phyloP scores from a whole-genome alignment of 2,888 invertebrate genomes.

The Drosophila mettleri region DNA sequence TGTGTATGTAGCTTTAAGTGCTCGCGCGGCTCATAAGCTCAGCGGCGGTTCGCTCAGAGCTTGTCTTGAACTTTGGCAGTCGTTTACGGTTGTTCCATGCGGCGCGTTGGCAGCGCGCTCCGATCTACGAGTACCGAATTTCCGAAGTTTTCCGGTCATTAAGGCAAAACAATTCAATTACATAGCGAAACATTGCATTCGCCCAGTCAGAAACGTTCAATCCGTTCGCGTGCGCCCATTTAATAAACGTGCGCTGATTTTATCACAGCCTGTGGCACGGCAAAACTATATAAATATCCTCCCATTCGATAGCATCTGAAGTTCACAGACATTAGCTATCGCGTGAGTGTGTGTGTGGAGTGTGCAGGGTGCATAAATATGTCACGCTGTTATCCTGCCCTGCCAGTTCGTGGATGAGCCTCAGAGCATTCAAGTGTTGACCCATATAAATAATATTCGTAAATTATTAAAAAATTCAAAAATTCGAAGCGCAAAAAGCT shows the following conservation, averaged over 20 bases:
- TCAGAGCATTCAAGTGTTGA: constrained; percentile 57
- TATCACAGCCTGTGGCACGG: constrained; percentile 49
- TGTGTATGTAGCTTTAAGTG: constrained; percentile 15
- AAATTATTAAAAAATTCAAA: constrained; percentile 25
- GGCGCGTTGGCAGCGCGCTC: constrained; percentile 56
- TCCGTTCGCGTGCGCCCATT: constrained; percentile 59
- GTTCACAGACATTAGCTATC: constrained; percentile 3
- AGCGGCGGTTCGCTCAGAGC: constrained; percentile 50
- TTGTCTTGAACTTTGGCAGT: constrained; percentile 77
- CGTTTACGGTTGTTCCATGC: constrained; percentile 70
- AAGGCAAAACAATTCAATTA: constrained; percentile 42
- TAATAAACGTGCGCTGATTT: constrained; percentile 66
- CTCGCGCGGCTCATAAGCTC: constrained; percentile 31
- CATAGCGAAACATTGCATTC: constrained; percentile 36
- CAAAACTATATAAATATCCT: constrained; percentile 32
- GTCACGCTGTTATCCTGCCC: constrained; percentile 56
- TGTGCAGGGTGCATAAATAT: constrained; percentile 59
- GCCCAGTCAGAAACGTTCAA: not conserved
- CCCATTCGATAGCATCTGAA: constrained; percentile 46
- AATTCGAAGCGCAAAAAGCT: constrained; percentile 58
- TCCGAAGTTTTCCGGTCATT: constrained; percentile 42
- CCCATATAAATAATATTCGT: constrained; percentile 62
- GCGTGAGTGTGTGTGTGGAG: constrained; percentile 15
- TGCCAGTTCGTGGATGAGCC: constrained; percentile 60
- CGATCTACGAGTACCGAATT: constrained; percentile 30